Percentiles rank a stretch among this genome's conserved stretches.
phyloP scores from a whole-genome alignment of 2,888 invertebrate species.

The Limenitis arthemis region DNA sequence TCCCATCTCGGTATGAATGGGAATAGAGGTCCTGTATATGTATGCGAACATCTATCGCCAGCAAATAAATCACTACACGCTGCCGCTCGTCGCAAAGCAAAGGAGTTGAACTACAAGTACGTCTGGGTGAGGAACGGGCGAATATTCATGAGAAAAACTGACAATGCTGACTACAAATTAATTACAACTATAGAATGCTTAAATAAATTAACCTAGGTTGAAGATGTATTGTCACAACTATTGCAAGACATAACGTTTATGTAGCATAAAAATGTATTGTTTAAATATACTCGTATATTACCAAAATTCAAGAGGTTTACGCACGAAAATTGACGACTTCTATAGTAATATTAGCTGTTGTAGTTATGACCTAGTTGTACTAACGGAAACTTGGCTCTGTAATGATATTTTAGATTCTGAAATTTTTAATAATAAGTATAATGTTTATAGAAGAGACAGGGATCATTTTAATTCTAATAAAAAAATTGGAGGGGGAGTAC shows the following conservation, averaged over 20 bases:
- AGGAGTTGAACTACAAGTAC: constrained; percentile 18
- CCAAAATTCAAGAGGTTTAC: not conserved
- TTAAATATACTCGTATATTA: too few relatives aligned
- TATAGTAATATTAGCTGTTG: too few relatives aligned
- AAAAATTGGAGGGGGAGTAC: not conserved
- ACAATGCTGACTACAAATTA: not conserved
- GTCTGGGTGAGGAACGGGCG: constrained; percentile 19
- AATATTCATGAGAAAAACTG: constrained; percentile 5
- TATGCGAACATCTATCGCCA: not conserved
- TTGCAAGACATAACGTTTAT: too few relatives aligned
- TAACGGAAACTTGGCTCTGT: too few relatives aligned
- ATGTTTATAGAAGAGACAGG: too few relatives aligned
- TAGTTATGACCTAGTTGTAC: too few relatives aligned
- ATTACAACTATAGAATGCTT: not conserved
- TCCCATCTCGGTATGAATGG: not conserved
- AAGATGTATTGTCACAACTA: too few relatives aligned
- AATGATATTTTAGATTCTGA: too few relatives aligned
- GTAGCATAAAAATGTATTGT: too few relatives aligned
- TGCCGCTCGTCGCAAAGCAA: constrained; percentile 16
- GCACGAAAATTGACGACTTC: not conserved
- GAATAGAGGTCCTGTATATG: not conserved
- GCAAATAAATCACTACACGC: constrained; percentile 21
- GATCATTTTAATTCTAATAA: too few relatives aligned
- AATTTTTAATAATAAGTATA: too few relatives aligned
- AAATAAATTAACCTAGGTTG: too few relatives aligned